Evolutionary conservation across 2,113 vertebrate genomes (phyloP).

Genomic region (Phrynocephalus versicolor): DNA sequence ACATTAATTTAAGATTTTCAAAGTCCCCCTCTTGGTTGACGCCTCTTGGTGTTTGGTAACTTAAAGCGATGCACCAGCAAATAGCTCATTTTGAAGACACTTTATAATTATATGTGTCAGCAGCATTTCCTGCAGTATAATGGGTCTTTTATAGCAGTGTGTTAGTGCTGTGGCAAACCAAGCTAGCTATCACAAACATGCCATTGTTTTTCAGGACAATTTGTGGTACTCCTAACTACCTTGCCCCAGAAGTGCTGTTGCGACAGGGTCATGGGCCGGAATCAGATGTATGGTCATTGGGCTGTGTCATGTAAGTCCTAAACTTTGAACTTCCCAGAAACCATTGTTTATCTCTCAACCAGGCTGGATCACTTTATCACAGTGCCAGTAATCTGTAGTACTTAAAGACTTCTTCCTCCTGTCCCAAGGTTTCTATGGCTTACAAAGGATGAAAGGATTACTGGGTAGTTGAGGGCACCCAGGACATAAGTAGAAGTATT

Average conservation of each 20-base stretch:
- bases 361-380: not conserved
- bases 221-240: constrained; percentile 98
- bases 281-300: constrained; percentile 95
- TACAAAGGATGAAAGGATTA: no score
- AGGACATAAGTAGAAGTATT: no score
- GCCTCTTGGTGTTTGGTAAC: not conserved
- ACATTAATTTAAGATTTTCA: no score
- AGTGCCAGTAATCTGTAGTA: not conserved
- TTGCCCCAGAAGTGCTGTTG: constrained; percentile 97
- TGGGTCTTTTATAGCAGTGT: not conserved
- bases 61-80: no score
- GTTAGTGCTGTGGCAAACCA: not conserved
- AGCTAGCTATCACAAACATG: not conserved
- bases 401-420: no score
- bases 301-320: constrained; percentile 94
- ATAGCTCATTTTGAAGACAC: not conserved
- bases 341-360: not conserved
- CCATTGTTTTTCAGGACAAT: constrained; percentile 84
- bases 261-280: constrained; percentile 93
- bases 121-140: not conserved
- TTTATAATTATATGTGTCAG: not conserved
- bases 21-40: not conserved
- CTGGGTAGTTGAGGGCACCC: no score
- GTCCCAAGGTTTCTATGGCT: no score
- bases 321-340: not conserved